Base-by-base conservation (phyloP, 1,140 invertebrate genomes). In the Scaptomyza graminum region DNA sequence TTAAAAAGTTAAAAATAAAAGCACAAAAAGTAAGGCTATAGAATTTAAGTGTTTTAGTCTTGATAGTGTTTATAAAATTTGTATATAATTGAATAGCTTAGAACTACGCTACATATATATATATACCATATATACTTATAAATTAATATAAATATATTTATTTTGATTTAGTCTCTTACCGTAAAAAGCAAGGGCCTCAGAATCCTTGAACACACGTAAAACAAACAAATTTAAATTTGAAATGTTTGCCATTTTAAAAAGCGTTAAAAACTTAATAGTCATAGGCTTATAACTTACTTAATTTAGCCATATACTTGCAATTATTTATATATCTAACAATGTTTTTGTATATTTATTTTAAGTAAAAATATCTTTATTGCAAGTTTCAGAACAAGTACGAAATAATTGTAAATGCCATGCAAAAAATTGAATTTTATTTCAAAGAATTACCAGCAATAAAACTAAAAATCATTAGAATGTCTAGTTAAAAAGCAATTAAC, bases 231-330 rank as follows among this genome's bases (percentile, higher is more conserved):
- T 66, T 64, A 57, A 51, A 60, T 68, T 68, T 67, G 76, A 52
- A 47, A 22, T 68, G 76, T 80, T 87, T 85, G 81, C 81, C 81
- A 85, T 82, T 79, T 65, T 55, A 47, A 70, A 63, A 79, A 79
- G 46, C 56, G 76, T 79, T 84, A 41, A 66, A 34, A 84, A 79
- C 72, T 76, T 67, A 63, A 68, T 78, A 85, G 81, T 85, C 81
- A 84, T 84, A 80, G 80, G 50, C 55, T 34, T 54, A 39, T 68
- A 52, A 70, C 34, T 50, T 51, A 55, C 18, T 18, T 56, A 56
- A 71, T 46, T 60, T 28, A 72, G 79, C 75, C 79, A 77, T 66
- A 75, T 51, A 50, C 71, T 83, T 83, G 79, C 79, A 83, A 62
- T 55, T 7, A 31, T 31, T 6, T 31, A 12, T n/a, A 11, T 37